Conservation (phyloP, 2,113 vertebrate genomes). For the Toxostoma redivivum region DNA sequence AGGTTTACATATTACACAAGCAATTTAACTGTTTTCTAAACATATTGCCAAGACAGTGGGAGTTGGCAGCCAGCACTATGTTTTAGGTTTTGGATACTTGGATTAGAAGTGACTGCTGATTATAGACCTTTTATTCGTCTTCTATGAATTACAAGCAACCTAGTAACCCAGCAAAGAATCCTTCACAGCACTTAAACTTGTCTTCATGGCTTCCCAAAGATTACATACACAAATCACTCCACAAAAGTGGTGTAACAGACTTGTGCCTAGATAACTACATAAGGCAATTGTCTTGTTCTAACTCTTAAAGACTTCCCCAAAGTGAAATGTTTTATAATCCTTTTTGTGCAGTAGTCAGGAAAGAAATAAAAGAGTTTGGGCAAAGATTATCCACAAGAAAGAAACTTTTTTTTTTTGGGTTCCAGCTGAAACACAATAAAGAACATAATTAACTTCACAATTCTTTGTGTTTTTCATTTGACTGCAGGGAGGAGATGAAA, state of each 20-base stretch:
- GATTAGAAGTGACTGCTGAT: conserved; percentile 86
- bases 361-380: conserved; percentile 79
- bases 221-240: conserved; percentile 93
- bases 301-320: conserved; percentile 74
- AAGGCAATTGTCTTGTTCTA: conserved; percentile 83
- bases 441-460: conserved; percentile 96
- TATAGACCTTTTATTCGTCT: conserved; percentile 89
- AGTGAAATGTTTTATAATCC: conserved; percentile 94
- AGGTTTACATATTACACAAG: conserved; percentile 99
- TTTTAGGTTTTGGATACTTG: conserved; percentile 85
- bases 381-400: conserved; percentile 79
- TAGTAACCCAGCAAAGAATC: conserved; percentile 89
- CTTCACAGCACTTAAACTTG: conserved; percentile 86
- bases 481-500: conserved; percentile 99
- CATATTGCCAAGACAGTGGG: conserved; percentile 98
- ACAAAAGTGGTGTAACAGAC: conserved; percentile 84
- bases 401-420: conserved; percentile 74
- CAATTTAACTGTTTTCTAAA: conserved; percentile 99
- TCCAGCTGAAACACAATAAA: conserved; percentile 84
- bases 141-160: conserved; percentile 90
- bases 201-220: conserved; percentile 89
- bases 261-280: conserved; percentile 79
- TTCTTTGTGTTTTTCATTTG: conserved; percentile 97
- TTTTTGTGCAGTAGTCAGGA: conserved; percentile 85
- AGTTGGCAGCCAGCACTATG: conserved; percentile 86